phyloP scores from a whole-genome alignment of 2,888 invertebrate species.

The Phytoseiulus persimilis region DNA sequence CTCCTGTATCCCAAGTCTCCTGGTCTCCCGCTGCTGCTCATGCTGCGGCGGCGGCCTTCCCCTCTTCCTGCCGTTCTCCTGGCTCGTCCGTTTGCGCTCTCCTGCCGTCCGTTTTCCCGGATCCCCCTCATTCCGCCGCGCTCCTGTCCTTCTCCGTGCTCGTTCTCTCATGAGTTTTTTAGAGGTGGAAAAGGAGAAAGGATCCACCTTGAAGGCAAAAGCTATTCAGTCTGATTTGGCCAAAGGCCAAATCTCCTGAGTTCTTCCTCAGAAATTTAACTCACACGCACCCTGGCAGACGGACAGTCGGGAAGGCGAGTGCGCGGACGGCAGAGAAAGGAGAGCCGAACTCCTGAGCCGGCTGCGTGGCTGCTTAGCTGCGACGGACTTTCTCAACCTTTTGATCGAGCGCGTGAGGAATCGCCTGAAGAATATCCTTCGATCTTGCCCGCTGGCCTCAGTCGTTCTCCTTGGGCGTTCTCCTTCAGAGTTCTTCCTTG shows the following conservation, averaged over 20 bases:
- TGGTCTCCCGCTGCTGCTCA: not conserved
- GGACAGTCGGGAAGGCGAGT: not conserved
- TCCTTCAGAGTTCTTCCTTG: no score
- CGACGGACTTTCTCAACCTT: not conserved
- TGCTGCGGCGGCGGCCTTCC: not conserved
- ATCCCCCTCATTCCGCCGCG: not conserved
- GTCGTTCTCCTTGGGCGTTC: no score
- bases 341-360: not conserved
- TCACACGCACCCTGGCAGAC: not conserved
- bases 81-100: not conserved
- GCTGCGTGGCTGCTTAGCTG: not conserved
- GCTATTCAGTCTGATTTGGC: constrained; percentile 5
- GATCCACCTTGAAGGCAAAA: not conserved
- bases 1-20: not conserved
- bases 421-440: not conserved
- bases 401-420: not conserved
- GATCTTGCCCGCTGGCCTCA: not conserved
- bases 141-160: not conserved
- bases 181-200: not conserved
- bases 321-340: not conserved
- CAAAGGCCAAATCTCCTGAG: not conserved
- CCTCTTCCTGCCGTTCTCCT: not conserved
- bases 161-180: not conserved
- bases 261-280: not conserved
- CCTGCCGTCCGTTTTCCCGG: no score